Evolutionary conservation across 1,140 invertebrate species (phyloP).

Genomic region (Cydia fagiglandana): DNA sequence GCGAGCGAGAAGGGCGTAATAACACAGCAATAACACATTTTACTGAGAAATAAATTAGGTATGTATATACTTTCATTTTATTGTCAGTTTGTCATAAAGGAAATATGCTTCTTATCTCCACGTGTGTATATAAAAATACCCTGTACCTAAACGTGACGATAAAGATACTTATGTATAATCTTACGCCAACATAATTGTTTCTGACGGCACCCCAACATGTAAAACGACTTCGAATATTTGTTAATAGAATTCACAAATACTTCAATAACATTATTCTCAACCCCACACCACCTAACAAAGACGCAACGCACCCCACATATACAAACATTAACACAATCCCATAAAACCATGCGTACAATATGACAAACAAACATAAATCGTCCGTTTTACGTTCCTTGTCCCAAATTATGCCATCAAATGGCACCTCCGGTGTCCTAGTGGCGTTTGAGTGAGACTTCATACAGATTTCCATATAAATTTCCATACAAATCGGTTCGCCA

Average conservation of each 20-base stretch:
- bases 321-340: conserved; percentile 44
- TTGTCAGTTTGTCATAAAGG: too few relatives aligned
- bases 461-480: conserved; percentile 52
- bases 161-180: too few relatives aligned
- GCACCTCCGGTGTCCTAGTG: conserved; percentile 59
- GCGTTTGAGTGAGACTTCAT: conserved; percentile 55
- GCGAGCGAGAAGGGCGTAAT: too few relatives aligned
- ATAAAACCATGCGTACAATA: conserved; percentile 66
- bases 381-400: conserved; percentile 66
- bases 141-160: too few relatives aligned
- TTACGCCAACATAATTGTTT: too few relatives aligned
- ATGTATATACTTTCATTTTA: too few relatives aligned
- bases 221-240: not conserved
- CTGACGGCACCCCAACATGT: too few relatives aligned
- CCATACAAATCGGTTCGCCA: conserved; percentile 74
- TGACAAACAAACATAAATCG: conserved; percentile 72
- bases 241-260: not conserved
- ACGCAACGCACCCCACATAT: conserved; percentile 11
- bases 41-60: too few relatives aligned
- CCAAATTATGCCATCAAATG: conserved; percentile 75
- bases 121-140: too few relatives aligned
- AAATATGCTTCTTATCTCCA: too few relatives aligned
- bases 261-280: not conserved
- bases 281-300: conserved; percentile 6
- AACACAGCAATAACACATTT: too few relatives aligned